phyloP scores from a whole-genome alignment of 2,797 vertebrate genomes.

The Sphaeramia orbicularis region DNA sequence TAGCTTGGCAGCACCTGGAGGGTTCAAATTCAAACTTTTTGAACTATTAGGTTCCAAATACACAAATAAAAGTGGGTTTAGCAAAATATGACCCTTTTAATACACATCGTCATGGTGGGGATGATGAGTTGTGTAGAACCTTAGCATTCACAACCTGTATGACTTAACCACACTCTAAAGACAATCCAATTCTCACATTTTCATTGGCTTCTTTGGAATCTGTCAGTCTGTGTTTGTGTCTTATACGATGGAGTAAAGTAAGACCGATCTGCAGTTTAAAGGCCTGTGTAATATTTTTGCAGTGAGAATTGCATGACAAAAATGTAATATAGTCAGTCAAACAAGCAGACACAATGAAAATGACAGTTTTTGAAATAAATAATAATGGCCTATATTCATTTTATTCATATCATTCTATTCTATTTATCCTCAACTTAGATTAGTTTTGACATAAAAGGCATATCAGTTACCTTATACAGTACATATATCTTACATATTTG shows the following conservation, averaged over 20 bases:
- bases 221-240: constrained; percentile 18
- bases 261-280: background rate
- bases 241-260: constrained; percentile 16
- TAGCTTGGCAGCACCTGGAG: no score
- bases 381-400: background rate
- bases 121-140: constrained; percentile 7
- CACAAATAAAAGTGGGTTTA: no score
- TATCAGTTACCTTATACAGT: background rate
- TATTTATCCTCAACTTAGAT: no score
- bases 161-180: constrained; percentile 5
- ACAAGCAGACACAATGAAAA: background rate
- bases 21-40: no score
- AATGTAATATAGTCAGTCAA: background rate
- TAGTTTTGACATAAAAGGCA: background rate
- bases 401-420: no score
- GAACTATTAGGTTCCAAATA: no score
- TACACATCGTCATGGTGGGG: constrained; percentile 2
- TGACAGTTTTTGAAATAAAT: background rate
- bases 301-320: constrained; percentile 5
- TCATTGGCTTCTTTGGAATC: constrained; percentile 16
- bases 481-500: background rate
- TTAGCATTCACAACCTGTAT: constrained; percentile 10
- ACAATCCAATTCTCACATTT: constrained; percentile 8
- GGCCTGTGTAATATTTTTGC: background rate
- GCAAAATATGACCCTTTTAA: no score